phyloP scores from a whole-genome alignment of 2,113 vertebrate genomes.

The Notechis scutatus region DNA sequence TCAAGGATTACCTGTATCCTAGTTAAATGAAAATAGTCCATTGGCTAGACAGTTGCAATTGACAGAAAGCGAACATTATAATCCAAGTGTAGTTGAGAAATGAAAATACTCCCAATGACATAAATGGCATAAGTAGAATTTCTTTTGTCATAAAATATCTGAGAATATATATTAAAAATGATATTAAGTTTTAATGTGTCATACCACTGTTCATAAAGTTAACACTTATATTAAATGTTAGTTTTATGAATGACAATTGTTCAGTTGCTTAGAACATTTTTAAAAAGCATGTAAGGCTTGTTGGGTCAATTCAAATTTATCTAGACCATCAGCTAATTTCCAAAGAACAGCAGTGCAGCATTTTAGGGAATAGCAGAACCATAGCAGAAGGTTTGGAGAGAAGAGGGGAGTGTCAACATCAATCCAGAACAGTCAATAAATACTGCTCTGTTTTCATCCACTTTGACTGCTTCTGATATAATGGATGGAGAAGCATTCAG shows the following conservation, averaged over 20 bases:
- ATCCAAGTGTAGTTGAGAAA: constrained; percentile 9
- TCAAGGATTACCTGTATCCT: not conserved
- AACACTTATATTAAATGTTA: not conserved
- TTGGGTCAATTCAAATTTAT: not conserved
- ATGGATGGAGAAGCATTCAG: not conserved
- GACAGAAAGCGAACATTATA: not conserved
- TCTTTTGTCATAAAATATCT: not conserved
- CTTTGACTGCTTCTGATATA: not conserved
- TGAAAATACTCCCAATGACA: not conserved
- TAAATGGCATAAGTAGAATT: not conserved
- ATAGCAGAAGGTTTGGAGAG: not conserved
- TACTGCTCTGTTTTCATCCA: not conserved
- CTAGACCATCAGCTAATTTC: not conserved
- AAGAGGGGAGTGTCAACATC: not conserved
- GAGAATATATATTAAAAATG: not conserved
- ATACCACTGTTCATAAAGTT: not conserved
- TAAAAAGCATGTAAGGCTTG: not conserved
- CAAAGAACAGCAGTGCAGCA: not conserved
- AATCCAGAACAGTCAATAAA: not conserved
- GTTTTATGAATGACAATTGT: not conserved
- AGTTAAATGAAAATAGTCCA: not conserved
- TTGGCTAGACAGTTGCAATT: not conserved
- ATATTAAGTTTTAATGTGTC: not conserved
- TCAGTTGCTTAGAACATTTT: not conserved
- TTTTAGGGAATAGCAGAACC: not conserved